Evolutionary conservation across 2,888 invertebrate species (phyloP), one percentile per base, ranked within the genome.

Genomic region (Sphaerophoria taeniata): DNA sequence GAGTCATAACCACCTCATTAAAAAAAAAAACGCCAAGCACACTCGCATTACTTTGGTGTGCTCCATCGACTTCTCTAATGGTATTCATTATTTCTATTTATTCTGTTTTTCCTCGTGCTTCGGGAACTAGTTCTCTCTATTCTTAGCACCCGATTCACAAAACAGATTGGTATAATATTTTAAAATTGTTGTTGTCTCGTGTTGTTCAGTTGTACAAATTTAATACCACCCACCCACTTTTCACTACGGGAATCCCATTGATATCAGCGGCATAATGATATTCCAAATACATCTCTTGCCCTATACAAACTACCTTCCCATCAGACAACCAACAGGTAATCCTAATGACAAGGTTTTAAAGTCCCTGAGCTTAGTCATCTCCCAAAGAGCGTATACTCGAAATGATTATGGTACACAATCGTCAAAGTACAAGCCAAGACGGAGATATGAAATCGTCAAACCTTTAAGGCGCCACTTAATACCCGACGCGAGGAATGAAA

Each of bases 381-480:
- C 24, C 39, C 58, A 16, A 9, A 43, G 3, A 45, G 45, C 39
- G 33, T 51, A 47, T 67, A 63, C 67, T n/a, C 36, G n/a, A 53
- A 56, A 12, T 24, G 34, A 34, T 4, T n/a, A 6, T 58, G 9
- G 43, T 43, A 24, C 69, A 65, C 67, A 72, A 67, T 76, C 72
- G 49, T 70, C 69, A 63, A 69, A 65, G 65, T 81, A 71, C 65
- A 67, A 39, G 49, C 49, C 24, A 55, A 53, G 76, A 71, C 36
- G 45, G 4, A 47, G 58, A 61, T 49, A 55, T 16, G 4, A 24
- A 43, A 24, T 60, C 12, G 51, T 53, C 24, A 31, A 39, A 67
- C 67, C 67, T 67, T 53, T 39, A 56, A 80, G 84, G 75, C 84
- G 80, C 80, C 80, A 80, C 80, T 76, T 84, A 80, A 80, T 76